Base-by-base conservation (phyloP, 2,113 vertebrate genomes). In the Psittacara wagleri region DNA sequence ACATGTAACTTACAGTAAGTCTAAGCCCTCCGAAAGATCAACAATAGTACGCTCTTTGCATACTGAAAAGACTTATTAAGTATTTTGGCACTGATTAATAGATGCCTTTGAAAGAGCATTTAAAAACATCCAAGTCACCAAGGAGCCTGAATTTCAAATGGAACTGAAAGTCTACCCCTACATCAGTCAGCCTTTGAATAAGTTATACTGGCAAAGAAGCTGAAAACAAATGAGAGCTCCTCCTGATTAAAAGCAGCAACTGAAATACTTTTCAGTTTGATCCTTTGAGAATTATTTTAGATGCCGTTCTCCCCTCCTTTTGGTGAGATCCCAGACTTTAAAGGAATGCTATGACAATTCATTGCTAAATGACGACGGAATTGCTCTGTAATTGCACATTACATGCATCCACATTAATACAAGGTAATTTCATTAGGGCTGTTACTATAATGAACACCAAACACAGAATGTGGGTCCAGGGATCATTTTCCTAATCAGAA, bases 341-440 rank as follows among this genome's bases (percentile, higher is more conserved):
- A 95, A 96, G 68, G 54, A 80, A 67, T 57, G 8, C 16, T 77
- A 5, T 44, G 28, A 75, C 75, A 73, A 91, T 67, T 85, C 70
- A 63, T n/a, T 74, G 48, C 67, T 74, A 63, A 95, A 54, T 63
- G 57, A 80, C 92, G 86, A 23, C 22, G 72, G 63, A 91, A 92
- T 94, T 91, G 82, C 27, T 90, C 70, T 17, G 3, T 83, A 95
- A 92, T 80, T 92, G 81, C 61, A 63, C 13, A 15, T 73, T 76
- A 94, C 57, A 57, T 43, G 69, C 72, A 74, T 22, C 39, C 88
- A 95, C 83, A 84, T 66, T 89, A 95, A 86, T 72, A 92, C 37
- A 82, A 84, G 83, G 49, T 92, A 72, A 92, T 88, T 95, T 97
- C 64, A 96, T 95, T 89, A 96, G 61, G 55, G 63, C 74, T 84